phyloP scores from a whole-genome alignment of 2,113 vertebrate species.

The Sarotherodon lohbergeri region DNA sequence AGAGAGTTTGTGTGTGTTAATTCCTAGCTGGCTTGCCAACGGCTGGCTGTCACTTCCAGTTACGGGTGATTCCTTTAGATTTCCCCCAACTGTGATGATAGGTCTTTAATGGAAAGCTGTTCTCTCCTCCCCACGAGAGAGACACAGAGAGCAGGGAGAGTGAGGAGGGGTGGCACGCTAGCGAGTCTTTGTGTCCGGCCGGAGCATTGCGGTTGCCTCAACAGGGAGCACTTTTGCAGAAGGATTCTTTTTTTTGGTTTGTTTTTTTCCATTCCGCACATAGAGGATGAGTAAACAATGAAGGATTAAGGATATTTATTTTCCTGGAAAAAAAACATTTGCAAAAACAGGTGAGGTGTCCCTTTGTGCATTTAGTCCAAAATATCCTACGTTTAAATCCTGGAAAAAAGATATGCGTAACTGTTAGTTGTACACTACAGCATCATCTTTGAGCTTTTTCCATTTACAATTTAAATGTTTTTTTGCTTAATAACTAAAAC shows the following conservation, averaged over 20 bases:
- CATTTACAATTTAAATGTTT: neutral
- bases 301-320: conserved; percentile 23
- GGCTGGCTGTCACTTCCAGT: conserved; percentile 68
- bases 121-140: conserved; percentile 31
- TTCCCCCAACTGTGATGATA: conserved; percentile 68
- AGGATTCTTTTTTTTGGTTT: neutral
- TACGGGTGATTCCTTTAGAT: conserved; percentile 77
- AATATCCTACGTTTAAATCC: neutral
- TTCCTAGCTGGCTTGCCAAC: conserved; percentile 65
- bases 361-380: neutral
- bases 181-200: conserved; percentile 25
- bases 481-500: neutral
- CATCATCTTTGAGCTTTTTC: neutral
- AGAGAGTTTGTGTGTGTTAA: conserved; percentile 29
- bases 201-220: conserved; percentile 26
- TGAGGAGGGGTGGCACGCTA: conserved; percentile 37
- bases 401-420: neutral
- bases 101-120: conserved; percentile 56
- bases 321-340: conserved; percentile 33
- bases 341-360: conserved; percentile 61
- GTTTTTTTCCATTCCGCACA: neutral
- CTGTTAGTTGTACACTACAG: neutral
- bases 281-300: conserved; percentile 49
- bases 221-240: conserved; percentile 23
- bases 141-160: conserved; percentile 38